phyloP scores from a whole-genome alignment of 2,797 vertebrate genomes.

The Protonibea diacanthus region DNA sequence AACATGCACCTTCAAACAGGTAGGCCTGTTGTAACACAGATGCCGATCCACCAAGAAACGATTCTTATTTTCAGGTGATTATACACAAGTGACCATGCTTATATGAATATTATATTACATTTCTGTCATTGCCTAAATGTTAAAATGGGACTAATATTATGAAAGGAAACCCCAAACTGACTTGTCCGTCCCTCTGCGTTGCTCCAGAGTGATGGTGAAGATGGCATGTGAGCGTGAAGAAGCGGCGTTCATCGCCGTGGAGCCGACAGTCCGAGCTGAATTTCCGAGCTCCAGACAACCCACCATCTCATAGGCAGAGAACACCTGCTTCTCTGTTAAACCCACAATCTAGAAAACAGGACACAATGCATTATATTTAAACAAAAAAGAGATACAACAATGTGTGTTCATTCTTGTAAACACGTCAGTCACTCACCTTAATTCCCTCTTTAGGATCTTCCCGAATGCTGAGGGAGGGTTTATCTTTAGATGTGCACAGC shows the following conservation, averaged over 20 bases:
- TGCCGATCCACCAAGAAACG: no score
- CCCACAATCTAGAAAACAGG: constrained; percentile 89
- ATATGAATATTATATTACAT: no score
- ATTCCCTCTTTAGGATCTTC: constrained; percentile 98
- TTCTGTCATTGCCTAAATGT: no score
- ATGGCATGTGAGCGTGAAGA: constrained; percentile 97
- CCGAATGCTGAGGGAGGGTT: constrained; percentile 89
- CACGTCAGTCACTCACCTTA: constrained; percentile 86
- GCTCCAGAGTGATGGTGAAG: constrained; percentile 95
- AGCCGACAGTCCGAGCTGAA: constrained; percentile 91
- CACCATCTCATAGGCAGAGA: constrained; percentile 88
- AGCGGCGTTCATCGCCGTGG: constrained; percentile 97
- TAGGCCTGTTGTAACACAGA: no score
- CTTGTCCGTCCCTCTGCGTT: constrained; percentile 91
- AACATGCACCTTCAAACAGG: no score
- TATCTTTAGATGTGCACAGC: constrained; percentile 89
- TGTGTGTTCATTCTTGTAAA: background rate
- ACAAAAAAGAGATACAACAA: background rate
- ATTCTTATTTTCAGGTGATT: no score
- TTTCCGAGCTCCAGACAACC: constrained; percentile 94
- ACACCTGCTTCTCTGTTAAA: constrained; percentile 90
- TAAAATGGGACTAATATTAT: no score
- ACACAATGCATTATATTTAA: background rate
- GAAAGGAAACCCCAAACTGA: constrained; percentile 77
- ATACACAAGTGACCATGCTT: no score